Conservation (phyloP, 2,888 invertebrate species). For the Gordius sp. region DNA sequence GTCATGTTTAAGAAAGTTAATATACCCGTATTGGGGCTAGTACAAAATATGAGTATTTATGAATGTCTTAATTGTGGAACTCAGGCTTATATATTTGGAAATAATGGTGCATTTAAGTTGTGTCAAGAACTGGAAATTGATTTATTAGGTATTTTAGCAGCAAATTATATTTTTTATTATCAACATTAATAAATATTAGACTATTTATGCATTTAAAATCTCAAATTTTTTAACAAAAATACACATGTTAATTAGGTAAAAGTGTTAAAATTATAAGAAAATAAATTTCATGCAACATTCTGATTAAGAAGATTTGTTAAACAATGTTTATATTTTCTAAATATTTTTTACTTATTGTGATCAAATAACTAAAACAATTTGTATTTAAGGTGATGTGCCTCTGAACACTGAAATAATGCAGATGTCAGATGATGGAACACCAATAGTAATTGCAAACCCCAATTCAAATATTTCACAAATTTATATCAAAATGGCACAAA, state of each 20-base stretch:
- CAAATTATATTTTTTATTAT: no score
- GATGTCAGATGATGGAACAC: conserved; percentile 45
- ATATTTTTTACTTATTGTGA: no score
- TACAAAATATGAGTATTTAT: conserved; percentile 63
- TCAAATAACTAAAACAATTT: no score
- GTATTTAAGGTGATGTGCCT: conserved; percentile 48
- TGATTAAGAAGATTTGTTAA: no score
- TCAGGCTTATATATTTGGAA: conserved; percentile 41
- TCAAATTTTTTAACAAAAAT: no score
- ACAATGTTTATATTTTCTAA: no score
- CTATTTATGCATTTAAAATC: no score
- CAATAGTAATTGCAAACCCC: conserved; percentile 43
- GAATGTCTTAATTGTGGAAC: conserved; percentile 48
- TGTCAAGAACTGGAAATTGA: neutral
- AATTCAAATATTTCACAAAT: conserved; percentile 24
- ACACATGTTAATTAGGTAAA: no score
- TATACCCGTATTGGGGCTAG: conserved; percentile 45
- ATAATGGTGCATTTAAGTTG: neutral
- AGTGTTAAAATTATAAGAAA: no score
- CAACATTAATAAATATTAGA: no score
- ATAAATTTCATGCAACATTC: no score
- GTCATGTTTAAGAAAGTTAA: conserved; percentile 59
- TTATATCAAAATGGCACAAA: neutral
- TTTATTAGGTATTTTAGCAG: no score
- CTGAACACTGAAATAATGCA: conserved; percentile 42